phyloP scores from a whole-genome alignment of 2,797 vertebrate genomes.

The Capromys pilorides region DNA sequence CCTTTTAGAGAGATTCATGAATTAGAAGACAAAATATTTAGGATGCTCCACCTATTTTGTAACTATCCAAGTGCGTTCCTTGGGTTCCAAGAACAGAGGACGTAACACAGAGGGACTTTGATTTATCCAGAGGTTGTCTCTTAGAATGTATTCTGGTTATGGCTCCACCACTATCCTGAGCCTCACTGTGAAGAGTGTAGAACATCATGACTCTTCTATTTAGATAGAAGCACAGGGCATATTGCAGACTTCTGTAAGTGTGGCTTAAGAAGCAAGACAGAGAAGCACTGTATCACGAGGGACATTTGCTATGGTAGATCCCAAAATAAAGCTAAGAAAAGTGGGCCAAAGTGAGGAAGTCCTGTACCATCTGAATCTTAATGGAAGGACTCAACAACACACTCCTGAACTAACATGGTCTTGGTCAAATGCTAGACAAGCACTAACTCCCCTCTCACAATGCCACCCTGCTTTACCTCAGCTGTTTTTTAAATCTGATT shows the following conservation, averaged over 20 bases:
- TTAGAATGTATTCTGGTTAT: not conserved
- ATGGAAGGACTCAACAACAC: not conserved
- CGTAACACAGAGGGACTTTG: not conserved
- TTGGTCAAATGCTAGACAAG: not conserved
- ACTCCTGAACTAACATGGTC: not conserved
- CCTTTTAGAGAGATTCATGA: not conserved
- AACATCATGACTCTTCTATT: not conserved
- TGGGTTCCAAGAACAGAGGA: not conserved
- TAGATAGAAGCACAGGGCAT: not conserved
- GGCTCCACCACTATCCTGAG: not conserved
- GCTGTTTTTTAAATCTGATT: not conserved
- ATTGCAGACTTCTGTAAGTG: not conserved
- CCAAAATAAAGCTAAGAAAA: not conserved
- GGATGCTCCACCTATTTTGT: not conserved
- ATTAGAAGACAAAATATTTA: slow-evolving; percentile 12
- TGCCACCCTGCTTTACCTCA: not conserved
- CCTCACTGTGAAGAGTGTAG: not conserved
- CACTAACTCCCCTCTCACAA: not conserved
- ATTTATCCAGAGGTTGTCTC: not conserved
- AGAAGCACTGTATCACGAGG: not conserved
- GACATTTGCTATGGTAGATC: not conserved
- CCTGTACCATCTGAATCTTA: not conserved
- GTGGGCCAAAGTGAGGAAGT: not conserved
- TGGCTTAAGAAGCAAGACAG: not conserved
- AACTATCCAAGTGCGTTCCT: not conserved